These are phyloP conservation scores for Aphis craccivora DNA, from an alignment of 1,140 invertebrate species.

Conservation along the genomic window DNA sequence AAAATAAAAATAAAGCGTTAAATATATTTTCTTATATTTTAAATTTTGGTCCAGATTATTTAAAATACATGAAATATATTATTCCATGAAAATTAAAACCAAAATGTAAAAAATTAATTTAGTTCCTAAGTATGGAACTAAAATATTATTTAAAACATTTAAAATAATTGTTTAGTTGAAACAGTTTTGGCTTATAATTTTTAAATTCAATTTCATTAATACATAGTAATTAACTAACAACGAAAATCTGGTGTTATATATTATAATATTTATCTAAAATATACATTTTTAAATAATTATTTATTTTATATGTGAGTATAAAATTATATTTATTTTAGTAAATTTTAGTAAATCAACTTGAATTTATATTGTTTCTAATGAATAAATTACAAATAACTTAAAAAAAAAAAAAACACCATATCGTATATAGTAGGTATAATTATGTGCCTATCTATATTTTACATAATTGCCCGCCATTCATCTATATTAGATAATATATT, in stretches of 20 bases:
- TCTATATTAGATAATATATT: background rate
- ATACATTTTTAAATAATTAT: background rate
- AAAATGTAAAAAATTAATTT: background rate
- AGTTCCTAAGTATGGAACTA: background rate
- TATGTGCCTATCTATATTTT: background rate
- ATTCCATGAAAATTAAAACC: background rate
- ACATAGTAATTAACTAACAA: background rate
- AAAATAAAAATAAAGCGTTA: no score
- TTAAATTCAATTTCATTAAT: background rate
- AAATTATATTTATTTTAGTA: background rate
- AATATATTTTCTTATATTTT: background rate
- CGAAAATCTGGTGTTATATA: background rate
- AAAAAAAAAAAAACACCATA: background rate
- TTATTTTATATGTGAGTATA: background rate
- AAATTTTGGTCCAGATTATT: background rate
- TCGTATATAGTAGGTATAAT: no score
- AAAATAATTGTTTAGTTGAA: background rate
- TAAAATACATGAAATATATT: background rate
- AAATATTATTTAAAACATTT: background rate
- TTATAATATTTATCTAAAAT: background rate
- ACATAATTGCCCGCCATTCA: background rate
- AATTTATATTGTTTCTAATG: background rate
- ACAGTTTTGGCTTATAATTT: background rate
- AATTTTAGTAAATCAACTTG: background rate
- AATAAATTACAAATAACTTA: background rate